Evolutionary conservation across 1,140 invertebrate genomes (phyloP), one percentile per base, ranked within the genome.

Genomic region (Oncopodura yosiiana): DNA sequence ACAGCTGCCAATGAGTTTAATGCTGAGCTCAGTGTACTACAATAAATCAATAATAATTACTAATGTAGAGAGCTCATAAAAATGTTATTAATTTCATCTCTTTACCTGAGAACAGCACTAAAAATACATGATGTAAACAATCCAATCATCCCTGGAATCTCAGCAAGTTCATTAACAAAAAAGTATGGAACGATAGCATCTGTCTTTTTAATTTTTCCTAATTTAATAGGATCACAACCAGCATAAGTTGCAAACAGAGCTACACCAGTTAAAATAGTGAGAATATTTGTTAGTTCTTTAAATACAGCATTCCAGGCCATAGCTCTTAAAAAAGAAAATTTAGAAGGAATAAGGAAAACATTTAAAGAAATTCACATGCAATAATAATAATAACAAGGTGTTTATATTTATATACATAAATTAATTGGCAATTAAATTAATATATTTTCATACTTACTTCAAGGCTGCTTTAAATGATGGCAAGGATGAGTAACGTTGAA

Each of bases 401-500:
- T n/a, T n/a, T n/a, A n/a, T n/a, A n/a, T n/a, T n/a, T n/a, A n/a
- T n/a, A n/a, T n/a, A n/a, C 5, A 41, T 6, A 41, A 8, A n/a
- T 41, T 19, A 41, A n/a, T 41, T 8, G 16, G n/a, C n/a, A 34
- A 34, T 34, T n/a, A 34, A 9, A 9, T 34, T 34, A 34, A 9
- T 34, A 34, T 34, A n/a, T 34, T 34, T 34, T n/a, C 29, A 23
- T 43, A 84, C 81, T 77, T 78, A 55, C 27, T 49, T 49, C 12
- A 55, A 30, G 39, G 84, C 82, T 71, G 83, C 77, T 52, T 74
- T 77, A 32, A 79, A 77, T 26, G 82, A 85, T 55, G 81, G 80
- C 79, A 89, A 84, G 59, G 84, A 87, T 68, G 83, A 86, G 65
- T 88, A 90, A 50, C 87, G 73, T 65, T 89, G 86, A 9, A 89